Evolutionary conservation across 2,797 vertebrate species (phyloP), one percentile per base, ranked within the genome.

Genomic region (Ambastaia sidthimunki): DNA sequence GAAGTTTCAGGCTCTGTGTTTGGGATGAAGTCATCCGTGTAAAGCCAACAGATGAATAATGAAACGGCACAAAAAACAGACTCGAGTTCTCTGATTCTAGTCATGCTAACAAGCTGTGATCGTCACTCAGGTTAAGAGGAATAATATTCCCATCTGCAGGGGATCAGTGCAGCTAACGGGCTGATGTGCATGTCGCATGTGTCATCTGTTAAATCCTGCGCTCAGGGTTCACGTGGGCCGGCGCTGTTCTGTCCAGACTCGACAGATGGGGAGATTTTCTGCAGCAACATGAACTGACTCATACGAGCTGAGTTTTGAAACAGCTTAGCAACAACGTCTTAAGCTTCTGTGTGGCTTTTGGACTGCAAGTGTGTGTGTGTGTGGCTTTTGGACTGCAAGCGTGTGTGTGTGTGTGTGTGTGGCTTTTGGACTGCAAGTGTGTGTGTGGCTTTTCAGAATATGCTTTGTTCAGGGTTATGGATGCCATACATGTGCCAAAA

Each of bases 241-340:
- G 31, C 11, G 7, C 3, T 19, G 21, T 21, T 55, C 47, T 55
- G 80, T 70, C 59, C 67, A 80, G 73, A 66, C 68, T 62, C 74
- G 62, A 50, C 79, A 85, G 85, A 85, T 83, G 79, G 65, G 18
- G 21, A 79, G 48, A 67, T 72, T 72, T n/a, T 80, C 63, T 41
- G 68, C 47, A n/a, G 18, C 75, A 55, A 44, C 37, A 25, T 62
- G 79, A 86, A 83, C 81, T 83, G 81, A 86, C 81, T 84, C 68
- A 19, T 71, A 75, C 48, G 2, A 54, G 72, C 71, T 71, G 47
- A 44, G 19, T 81, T 73, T 77, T 81, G 47, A 81, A 83, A 67
- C 65, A 78, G 83, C 78, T 84, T 79, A 84, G 34, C 63, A 28
- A 37, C 73, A 54, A 74, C 66, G 73, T 67, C 59, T 76, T 81